phyloP scores from a whole-genome alignment of 2,888 invertebrate genomes.

The Clivina fossor region DNA sequence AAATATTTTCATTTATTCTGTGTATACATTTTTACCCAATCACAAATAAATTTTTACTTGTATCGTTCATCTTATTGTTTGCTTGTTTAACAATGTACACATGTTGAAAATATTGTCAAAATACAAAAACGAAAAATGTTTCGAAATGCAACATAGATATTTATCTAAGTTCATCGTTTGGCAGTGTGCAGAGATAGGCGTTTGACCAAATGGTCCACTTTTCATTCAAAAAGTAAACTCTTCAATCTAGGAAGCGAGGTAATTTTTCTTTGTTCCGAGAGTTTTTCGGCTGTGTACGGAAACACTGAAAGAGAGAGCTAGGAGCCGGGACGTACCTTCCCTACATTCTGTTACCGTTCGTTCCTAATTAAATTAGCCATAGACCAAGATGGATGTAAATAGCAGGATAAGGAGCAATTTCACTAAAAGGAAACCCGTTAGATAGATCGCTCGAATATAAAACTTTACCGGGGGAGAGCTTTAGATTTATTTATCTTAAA shows the following conservation, averaged over 20 bases:
- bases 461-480: slow-evolving; percentile 28
- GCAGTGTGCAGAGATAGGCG: slow-evolving; percentile 10
- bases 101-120: too few relatives aligned
- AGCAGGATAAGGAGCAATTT: slow-evolving; percentile 31
- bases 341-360: slow-evolving; percentile 19
- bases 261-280: slow-evolving; percentile 15
- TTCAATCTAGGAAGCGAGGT: slow-evolving; percentile 12
- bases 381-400: slow-evolving; percentile 33
- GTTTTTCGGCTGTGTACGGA: too few relatives aligned
- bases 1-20: too few relatives aligned
- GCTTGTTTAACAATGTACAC: too few relatives aligned
- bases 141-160: too few relatives aligned
- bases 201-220: slow-evolving; percentile 7
- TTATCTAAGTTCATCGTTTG: too few relatives aligned
- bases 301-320: too few relatives aligned
- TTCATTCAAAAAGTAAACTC: slow-evolving; percentile 21
- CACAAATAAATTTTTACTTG: too few relatives aligned
- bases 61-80: too few relatives aligned
- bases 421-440: slow-evolving; percentile 32
- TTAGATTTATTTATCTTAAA: slow-evolving; percentile 31
- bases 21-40: too few relatives aligned
- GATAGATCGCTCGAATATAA: slow-evolving; percentile 30
- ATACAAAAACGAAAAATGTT: too few relatives aligned
- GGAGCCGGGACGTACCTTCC: too few relatives aligned
- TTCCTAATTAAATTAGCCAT: slow-evolving; percentile 28